phyloP scores from a whole-genome alignment of 2,888 invertebrate genomes.

The Xanthia icteritia region DNA sequence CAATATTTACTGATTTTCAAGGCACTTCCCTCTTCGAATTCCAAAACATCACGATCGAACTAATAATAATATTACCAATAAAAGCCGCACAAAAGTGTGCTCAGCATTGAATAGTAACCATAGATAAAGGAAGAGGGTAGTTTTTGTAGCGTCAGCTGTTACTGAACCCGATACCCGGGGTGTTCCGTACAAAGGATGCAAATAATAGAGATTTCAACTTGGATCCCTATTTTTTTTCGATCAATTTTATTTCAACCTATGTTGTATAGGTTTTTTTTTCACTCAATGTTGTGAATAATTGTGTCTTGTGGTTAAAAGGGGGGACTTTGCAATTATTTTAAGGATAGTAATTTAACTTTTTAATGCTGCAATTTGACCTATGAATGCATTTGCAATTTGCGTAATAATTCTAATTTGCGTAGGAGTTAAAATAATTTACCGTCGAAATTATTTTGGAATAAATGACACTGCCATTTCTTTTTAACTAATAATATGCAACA shows the following conservation, averaged over 20 bases:
- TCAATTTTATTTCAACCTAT: conserved; percentile 3
- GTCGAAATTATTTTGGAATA: background rate
- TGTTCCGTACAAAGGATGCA: conserved; percentile 70
- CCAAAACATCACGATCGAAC: background rate
- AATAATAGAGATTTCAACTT: conserved; percentile 76
- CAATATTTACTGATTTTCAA: background rate
- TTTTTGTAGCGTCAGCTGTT: conserved; percentile 87
- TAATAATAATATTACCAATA: conserved; percentile 46
- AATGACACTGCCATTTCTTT: background rate
- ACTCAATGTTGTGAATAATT: conserved; percentile 10
- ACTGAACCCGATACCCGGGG: conserved; percentile 75
- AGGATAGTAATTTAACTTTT: background rate
- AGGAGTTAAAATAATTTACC: background rate
- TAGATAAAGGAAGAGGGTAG: conserved; percentile 80
- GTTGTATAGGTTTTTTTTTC: background rate
- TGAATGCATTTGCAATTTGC: background rate
- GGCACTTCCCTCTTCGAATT: conserved; percentile 6
- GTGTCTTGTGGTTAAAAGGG: background rate
- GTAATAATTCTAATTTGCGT: conserved; percentile 10
- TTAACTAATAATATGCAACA: background rate
- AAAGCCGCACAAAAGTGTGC: conserved; percentile 51
- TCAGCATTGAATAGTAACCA: conserved; percentile 69
- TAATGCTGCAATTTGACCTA: background rate
- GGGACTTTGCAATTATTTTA: background rate
- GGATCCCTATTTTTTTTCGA: conserved; percentile 34